These are phyloP conservation scores for Coilia nasus DNA, from an alignment of 2,797 vertebrate species.

Conservation along the genomic window DNA sequence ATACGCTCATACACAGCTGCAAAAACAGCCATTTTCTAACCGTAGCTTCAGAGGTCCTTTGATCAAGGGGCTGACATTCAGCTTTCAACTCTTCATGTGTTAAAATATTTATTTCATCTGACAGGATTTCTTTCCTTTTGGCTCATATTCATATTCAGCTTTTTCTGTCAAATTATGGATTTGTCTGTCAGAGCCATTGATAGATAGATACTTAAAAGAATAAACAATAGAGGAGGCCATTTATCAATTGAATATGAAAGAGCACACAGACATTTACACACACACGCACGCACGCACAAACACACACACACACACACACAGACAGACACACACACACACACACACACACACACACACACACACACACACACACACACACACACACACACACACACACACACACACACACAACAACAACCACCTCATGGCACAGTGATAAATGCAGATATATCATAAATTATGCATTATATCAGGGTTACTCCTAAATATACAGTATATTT, in stretches of 20 bases:
- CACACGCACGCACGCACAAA: not conserved
- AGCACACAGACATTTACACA: not conserved
- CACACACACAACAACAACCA: conserved; percentile 13
- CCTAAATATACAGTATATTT: not conserved
- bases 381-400: conserved; percentile 17
- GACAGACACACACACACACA: not conserved
- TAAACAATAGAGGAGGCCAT: conserved; percentile 20
- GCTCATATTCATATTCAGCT: conserved; percentile 16
- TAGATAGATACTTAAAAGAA: conserved; percentile 24
- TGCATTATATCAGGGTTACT: not conserved
- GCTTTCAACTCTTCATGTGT: conserved; percentile 20
- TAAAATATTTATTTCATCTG: conserved; percentile 31
- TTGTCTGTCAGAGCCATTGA: conserved; percentile 27
- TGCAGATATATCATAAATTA: conserved; percentile 18
- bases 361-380: conserved; percentile 25
- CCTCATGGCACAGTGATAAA: conserved; percentile 14
- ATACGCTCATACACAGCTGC: conserved; percentile 26
- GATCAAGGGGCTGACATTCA: conserved; percentile 36
- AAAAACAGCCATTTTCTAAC: conserved; percentile 28
- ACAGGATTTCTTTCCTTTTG: conserved; percentile 21
- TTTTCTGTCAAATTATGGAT: conserved; percentile 28
- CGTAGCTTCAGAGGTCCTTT: conserved; percentile 34
- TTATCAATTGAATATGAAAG: conserved; percentile 18
- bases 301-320: not conserved
- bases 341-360: conserved; percentile 25